Base-by-base conservation (phyloP, 53 echinoderm and acorn worm species). In the Echinometra lucunter region DNA sequence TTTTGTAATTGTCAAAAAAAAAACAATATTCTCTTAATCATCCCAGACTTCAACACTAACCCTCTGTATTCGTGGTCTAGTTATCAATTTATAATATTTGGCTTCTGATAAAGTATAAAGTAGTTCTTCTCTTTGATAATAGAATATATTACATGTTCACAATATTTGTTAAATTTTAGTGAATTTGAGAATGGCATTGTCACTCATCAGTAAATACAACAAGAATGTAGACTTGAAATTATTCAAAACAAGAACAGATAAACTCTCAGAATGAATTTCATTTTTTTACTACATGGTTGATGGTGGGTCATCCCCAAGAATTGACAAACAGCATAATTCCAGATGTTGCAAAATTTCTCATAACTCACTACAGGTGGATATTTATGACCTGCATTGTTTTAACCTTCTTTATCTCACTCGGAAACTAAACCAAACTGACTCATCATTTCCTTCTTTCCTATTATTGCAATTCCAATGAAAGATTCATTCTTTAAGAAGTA, bases 401-500 rank as follows among this genome's bases (percentile, higher is more conserved):
- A 42, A 81, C 81, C 81, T 80, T 80, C 80, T 81, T 47, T 2
- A 13, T 85, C 30, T n/a, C 27, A 45, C n/a, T 49, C 27, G 49
- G 85, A 85, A 85, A 47, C 85, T 49, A 85, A 85, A 85, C 85
- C 30, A 85, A 12, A 8, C 10, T 85, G 85, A 85, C 45, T 85
- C 53, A 85, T 85, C 30, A 28, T 85, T 85, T 85, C 85, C 49
- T 85, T 85, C 30, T 85, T 47, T 85, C 85, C 85, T 49, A 47
- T 53, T 85, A 85, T 85, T 85, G 49, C 47, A 47, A 85, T 85
- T 85, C 85, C 85, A 85, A n/a, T 47, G 47, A 81, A 47, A 85
- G 2, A 47, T 15, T 9, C 85, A 49, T 27, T 6, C 47, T 83
- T 83, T 21, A 83, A 83, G 83, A 83, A 45, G 47, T 47, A 47